A percentile compares a stretch with the other conserved stretches of the same genome.
phyloP scores from a whole-genome alignment of 2,888 invertebrate genomes.

The Trissolcus brochymenae region DNA sequence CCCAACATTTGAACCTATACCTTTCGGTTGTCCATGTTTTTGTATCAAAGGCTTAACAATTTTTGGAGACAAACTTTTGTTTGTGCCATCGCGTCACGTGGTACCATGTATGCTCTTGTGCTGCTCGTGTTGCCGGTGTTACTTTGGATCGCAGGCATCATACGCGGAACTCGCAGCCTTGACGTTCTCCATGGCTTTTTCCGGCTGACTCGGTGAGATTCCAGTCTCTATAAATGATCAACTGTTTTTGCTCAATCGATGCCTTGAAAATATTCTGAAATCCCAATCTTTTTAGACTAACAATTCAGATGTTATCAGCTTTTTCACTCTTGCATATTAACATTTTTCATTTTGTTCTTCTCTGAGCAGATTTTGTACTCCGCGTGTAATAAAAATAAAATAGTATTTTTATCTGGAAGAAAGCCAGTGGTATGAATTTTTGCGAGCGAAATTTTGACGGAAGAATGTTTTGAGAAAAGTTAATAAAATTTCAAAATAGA shows the following conservation, averaged over 20 bases:
- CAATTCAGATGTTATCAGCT: no score
- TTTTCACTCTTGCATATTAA: no score
- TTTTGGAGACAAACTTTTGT: not conserved
- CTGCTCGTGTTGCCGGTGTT: conserved; percentile 60
- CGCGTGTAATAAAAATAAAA: no score
- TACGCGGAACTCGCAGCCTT: conserved; percentile 51
- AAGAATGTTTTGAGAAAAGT: conserved; percentile 5
- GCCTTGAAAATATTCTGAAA: not conserved
- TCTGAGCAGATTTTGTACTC: no score
- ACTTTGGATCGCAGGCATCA: conserved; percentile 59
- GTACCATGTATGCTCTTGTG: conserved; percentile 30
- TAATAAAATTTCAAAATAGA: not conserved
- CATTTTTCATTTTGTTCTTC: no score
- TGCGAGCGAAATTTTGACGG: not conserved
- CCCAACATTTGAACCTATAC: no score
- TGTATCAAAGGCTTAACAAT: no score
- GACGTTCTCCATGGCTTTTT: conserved; percentile 44
- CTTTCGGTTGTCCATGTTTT: not conserved
- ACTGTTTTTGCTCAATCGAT: no score
- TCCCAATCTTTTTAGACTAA: not conserved
- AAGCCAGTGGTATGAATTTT: no score
- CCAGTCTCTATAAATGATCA: not conserved
- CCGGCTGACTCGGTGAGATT: conserved; percentile 59
- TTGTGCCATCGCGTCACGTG: conserved; percentile 12
- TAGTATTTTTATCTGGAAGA: no score